A percentile compares a stretch with the other conserved stretches of the same genome.
Conservation (phyloP, 2,113 vertebrate species). For the Poeciliopsis prolifica region DNA sequence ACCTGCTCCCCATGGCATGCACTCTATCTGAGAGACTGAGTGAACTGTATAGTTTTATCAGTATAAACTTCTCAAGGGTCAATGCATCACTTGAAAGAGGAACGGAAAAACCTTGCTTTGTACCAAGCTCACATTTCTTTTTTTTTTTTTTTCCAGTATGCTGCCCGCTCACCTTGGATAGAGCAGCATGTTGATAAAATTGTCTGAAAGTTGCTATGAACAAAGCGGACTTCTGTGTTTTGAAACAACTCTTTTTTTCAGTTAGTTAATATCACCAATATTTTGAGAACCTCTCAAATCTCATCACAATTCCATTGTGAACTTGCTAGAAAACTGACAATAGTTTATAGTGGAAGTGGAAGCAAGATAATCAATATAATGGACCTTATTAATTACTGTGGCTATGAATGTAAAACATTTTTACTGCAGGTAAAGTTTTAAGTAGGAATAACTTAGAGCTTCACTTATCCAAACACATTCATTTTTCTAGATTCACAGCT, state of each 20-base stretch:
- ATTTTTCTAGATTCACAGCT: neutral
- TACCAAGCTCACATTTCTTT: slow-evolving; percentile 27
- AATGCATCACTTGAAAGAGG: slow-evolving; percentile 67
- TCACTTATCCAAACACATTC: neutral
- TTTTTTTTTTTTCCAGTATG: slow-evolving; percentile 10
- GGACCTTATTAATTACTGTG: too few relatives aligned
- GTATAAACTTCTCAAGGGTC: slow-evolving; percentile 75
- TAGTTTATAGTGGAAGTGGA: too few relatives aligned
- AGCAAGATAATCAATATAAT: too few relatives aligned
- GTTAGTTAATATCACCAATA: too few relatives aligned
- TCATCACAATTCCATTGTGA: too few relatives aligned
- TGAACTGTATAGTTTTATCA: slow-evolving; percentile 72
- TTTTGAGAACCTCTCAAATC: too few relatives aligned
- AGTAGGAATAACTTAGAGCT: too few relatives aligned
- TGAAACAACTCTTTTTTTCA: neutral
- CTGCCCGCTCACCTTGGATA: slow-evolving; percentile 56
- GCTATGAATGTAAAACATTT: too few relatives aligned
- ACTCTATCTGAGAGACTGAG: slow-evolving; percentile 76
- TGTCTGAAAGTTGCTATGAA: too few relatives aligned
- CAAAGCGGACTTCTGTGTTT: neutral
- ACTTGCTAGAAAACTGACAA: too few relatives aligned
- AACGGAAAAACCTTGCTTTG: slow-evolving; percentile 60
- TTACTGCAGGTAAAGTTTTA: too few relatives aligned
- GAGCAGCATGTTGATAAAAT: slow-evolving; percentile 40
- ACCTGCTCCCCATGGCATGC: slow-evolving; percentile 78